phyloP scores from a whole-genome alignment of 2,113 vertebrate genomes.

The Carassius carassius region DNA sequence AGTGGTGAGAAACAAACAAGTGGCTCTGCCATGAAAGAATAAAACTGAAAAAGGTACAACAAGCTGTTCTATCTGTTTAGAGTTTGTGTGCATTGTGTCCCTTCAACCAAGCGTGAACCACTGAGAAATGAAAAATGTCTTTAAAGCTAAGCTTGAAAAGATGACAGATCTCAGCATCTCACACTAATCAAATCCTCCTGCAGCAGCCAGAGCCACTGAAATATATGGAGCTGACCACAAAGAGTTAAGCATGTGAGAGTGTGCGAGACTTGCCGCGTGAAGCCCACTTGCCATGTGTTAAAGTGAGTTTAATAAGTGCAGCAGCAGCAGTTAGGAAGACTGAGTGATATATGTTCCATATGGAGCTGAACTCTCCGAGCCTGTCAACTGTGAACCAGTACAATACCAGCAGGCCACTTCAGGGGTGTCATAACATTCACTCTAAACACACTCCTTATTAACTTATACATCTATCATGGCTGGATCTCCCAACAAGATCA shows the following conservation, averaged over 20 bases:
- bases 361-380: constrained; percentile 38
- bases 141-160: constrained; percentile 2
- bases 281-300: constrained; percentile 38
- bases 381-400: constrained; percentile 30
- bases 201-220: constrained; percentile 7
- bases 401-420: constrained; percentile 26
- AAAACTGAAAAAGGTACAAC: neutral
- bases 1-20: too few species aligned
- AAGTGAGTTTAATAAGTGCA: constrained; percentile 42
- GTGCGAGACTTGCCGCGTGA: constrained; percentile 11
- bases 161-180: neutral
- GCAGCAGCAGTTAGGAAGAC: constrained; percentile 41
- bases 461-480: constrained; percentile 15
- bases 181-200: constrained; percentile 40
- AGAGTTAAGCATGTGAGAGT: neutral
- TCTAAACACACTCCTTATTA: constrained; percentile 30
- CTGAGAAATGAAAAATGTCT: neutral
- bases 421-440: constrained; percentile 35
- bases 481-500: constrained; percentile 9
- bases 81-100: neutral
- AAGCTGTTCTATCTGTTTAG: neutral
- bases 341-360: constrained; percentile 46
- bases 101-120: neutral
- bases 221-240: constrained; percentile 5
- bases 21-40: too few species aligned